Conservation (phyloP, 1,140 invertebrate genomes). For the Platorchestia sp. region DNA sequence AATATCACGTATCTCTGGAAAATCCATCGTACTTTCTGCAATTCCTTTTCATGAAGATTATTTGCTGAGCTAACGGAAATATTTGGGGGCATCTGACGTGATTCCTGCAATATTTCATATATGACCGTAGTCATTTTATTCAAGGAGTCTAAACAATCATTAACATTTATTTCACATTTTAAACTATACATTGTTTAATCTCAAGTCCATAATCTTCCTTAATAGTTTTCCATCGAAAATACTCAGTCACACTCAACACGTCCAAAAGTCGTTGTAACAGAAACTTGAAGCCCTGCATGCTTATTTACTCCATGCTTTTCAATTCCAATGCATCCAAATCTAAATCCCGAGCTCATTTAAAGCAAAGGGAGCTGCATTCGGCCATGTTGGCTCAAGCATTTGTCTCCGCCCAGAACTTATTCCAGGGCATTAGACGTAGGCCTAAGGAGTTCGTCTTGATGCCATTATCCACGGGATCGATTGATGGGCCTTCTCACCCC, state of each 20-base stretch:
- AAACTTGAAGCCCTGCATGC: not conserved
- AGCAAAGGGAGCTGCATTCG: not conserved
- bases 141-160: not conserved
- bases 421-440: not conserved
- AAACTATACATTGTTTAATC: not conserved
- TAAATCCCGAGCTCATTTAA: not conserved
- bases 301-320: not conserved
- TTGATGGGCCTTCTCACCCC: not conserved
- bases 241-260: not conserved
- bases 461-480: not conserved
- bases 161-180: not conserved
- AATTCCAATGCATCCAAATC: not conserved
- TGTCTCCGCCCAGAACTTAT: not conserved
- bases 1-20: too few species aligned
- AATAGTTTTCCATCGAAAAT: not conserved
- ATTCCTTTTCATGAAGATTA: too few species aligned
- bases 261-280: not conserved
- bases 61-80: too few species aligned
- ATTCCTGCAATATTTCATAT: too few species aligned
- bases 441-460: constrained; percentile 25
- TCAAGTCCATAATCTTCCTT: not conserved
- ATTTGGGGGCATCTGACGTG: too few species aligned
- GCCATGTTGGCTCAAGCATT: not conserved
- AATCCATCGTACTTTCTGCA: too few species aligned
- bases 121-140: not conserved